A percentile compares a stretch with the other conserved stretches of the same genome.
These are phyloP conservation scores for Pipra filicauda DNA, from an alignment of 2,113 vertebrate species.

Conservation along the genomic window DNA sequence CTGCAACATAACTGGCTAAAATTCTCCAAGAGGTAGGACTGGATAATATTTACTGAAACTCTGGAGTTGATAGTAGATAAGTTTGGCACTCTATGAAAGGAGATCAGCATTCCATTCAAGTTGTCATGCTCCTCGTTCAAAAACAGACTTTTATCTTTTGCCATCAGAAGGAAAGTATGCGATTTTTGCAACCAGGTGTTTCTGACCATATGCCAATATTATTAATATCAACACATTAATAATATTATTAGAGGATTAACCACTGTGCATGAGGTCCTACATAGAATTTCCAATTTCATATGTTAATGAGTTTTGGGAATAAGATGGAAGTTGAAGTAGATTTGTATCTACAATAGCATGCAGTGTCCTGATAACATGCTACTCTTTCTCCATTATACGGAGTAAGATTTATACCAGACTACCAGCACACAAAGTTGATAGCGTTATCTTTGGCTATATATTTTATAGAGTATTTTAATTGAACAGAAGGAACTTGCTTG, in stretches of 20 bases:
- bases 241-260: constrained; percentile 37
- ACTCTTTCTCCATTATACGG: neutral
- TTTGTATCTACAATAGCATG: constrained; percentile 11
- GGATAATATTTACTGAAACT: constrained; percentile 15
- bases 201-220: constrained; percentile 52
- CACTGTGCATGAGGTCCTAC: neutral
- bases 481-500: constrained; percentile 6
- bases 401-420: constrained; percentile 33
- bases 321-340: constrained; percentile 1
- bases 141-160: constrained; percentile 43
- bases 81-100: constrained; percentile 40
- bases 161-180: constrained; percentile 11
- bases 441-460: constrained; percentile 2
- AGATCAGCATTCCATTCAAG: constrained; percentile 45
- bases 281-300: neutral
- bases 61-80: neutral
- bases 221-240: constrained; percentile 55
- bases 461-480: constrained; percentile 18
- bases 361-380: neutral
- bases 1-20: neutral
- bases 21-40: neutral
- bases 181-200: constrained; percentile 51
- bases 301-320: constrained; percentile 18
- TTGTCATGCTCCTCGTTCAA: constrained; percentile 7
- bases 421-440: neutral